Percentiles rank a stretch among this genome's conserved stretches.
Conservation (phyloP, 2,888 invertebrate species). For the Gordius sp. region DNA sequence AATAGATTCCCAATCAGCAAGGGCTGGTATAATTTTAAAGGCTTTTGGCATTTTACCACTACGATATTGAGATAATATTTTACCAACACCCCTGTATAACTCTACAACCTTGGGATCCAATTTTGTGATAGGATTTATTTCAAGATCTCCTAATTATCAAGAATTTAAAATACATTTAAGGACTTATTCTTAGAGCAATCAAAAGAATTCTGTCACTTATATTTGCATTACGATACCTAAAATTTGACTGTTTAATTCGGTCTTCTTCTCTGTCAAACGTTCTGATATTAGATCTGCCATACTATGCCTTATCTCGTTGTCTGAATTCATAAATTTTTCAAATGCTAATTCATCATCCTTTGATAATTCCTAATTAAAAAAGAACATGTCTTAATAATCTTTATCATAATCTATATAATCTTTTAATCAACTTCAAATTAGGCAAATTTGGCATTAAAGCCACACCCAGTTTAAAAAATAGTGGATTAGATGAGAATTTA, state of each 20-base stretch:
- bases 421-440: no score
- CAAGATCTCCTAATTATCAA: constrained; percentile 34
- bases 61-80: constrained; percentile 57
- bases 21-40: constrained; percentile 73
- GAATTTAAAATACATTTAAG: background rate
- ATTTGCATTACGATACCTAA: no score
- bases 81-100: constrained; percentile 66
- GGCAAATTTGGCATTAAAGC: no score
- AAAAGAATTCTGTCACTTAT: no score
- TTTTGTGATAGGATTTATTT: constrained; percentile 40
- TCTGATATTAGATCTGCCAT: constrained; percentile 69
- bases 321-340: constrained; percentile 46
- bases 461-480: no score
- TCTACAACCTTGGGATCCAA: constrained; percentile 49
- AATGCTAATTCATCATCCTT: constrained; percentile 67
- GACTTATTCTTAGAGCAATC: no score
- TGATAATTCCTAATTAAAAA: constrained; percentile 40
- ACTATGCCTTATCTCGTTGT: constrained; percentile 40
- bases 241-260: constrained; percentile 56
- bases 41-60: constrained; percentile 91
- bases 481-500: background rate
- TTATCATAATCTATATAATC: no score
- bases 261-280: constrained; percentile 67
- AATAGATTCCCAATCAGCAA: constrained; percentile 70
- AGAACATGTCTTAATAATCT: no score